These are phyloP conservation scores for Sturnus vulgaris DNA, from an alignment of 2,113 vertebrate species.

Conservation along the genomic window DNA sequence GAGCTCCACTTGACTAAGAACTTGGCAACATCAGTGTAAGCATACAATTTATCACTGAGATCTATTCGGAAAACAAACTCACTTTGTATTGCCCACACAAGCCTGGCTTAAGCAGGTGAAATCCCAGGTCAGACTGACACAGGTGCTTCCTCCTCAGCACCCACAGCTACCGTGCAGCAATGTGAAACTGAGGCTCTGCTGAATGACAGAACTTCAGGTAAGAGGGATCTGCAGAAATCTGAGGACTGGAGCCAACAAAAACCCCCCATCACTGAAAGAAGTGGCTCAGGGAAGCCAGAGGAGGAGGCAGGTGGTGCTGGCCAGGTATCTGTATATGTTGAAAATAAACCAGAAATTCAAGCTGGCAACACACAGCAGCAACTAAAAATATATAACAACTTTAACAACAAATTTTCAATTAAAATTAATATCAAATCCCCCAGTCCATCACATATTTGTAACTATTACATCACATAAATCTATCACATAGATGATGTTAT, in stretches of 20 bases:
- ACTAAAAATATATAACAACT: not conserved
- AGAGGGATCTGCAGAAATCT: not conserved
- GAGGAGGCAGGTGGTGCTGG: not conserved
- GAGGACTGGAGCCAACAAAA: not conserved
- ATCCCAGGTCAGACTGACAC: not conserved
- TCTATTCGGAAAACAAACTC: not conserved
- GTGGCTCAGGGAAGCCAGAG: not conserved
- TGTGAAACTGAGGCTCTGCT: rapidly evolving
- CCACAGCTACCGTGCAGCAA: rapidly evolving
- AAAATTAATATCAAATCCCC: not conserved
- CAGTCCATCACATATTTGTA: not conserved
- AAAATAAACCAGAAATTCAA: not conserved
- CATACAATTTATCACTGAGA: not conserved
- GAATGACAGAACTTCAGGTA: not conserved
- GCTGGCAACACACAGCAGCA: not conserved
- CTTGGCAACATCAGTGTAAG: rapidly evolving
- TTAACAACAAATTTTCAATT: not conserved
- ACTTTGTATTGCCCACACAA: not conserved
- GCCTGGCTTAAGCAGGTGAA: not conserved
- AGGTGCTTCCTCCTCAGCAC: not conserved
- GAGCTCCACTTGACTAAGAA: not conserved
- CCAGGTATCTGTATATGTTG: not conserved
- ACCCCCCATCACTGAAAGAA: not conserved
- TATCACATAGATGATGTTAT: not conserved
- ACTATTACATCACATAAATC: not conserved